phyloP scores from a whole-genome alignment of 2,797 vertebrate genomes.

The Gobionotothen gibberifrons region DNA sequence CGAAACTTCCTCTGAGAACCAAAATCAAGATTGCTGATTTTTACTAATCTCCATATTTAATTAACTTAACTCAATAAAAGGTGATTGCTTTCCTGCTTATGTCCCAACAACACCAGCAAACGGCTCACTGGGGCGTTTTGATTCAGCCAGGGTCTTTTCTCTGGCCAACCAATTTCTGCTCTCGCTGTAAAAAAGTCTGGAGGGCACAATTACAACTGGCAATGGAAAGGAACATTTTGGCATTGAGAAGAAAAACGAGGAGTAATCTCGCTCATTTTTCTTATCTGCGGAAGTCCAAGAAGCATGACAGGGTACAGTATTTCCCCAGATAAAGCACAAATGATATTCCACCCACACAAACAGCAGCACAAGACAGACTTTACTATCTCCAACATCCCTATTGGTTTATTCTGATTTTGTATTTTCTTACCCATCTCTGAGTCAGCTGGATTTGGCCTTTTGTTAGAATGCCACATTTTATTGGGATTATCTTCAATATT shows the following conservation, averaged over 20 bases:
- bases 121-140: constrained; percentile 52
- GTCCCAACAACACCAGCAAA: constrained; percentile 46
- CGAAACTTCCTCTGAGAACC: constrained; percentile 25
- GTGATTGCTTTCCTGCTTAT: constrained; percentile 49
- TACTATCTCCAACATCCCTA: constrained; percentile 44
- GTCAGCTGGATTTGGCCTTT: neutral
- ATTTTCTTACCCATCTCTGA: neutral
- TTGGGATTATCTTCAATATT: constrained; percentile 29
- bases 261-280: constrained; percentile 77
- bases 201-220: constrained; percentile 77
- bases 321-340: constrained; percentile 65
- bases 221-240: constrained; percentile 76
- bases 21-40: constrained; percentile 17
- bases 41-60: constrained; percentile 61
- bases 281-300: constrained; percentile 69
- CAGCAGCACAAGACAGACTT: constrained; percentile 41
- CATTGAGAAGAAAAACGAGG: constrained; percentile 77
- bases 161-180: constrained; percentile 58
- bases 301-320: constrained; percentile 62
- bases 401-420: constrained; percentile 28
- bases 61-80: constrained; percentile 60
- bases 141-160: constrained; percentile 58
- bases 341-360: constrained; percentile 64
- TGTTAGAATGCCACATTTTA: constrained; percentile 1
- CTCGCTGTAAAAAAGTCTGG: constrained; percentile 70